A percentile compares a stretch with the other conserved stretches of the same genome.
Conservation (phyloP, 2,797 vertebrate genomes). For the Cetoscarus ocellatus region DNA sequence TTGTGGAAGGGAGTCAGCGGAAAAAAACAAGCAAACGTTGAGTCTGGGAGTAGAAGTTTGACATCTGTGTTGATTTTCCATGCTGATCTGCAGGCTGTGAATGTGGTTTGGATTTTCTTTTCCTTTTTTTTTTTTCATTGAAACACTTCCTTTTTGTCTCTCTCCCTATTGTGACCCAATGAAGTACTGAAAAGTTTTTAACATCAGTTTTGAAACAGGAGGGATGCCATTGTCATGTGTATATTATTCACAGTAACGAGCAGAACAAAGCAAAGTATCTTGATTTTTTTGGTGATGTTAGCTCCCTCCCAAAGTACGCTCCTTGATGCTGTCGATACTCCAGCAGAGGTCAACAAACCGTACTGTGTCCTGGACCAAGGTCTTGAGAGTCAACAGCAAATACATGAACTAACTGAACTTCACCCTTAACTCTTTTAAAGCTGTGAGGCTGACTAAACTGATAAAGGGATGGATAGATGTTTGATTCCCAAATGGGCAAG, state of each 20-base stretch:
- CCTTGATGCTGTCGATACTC: slow-evolving; percentile 57
- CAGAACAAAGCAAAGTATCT: slow-evolving; percentile 22
- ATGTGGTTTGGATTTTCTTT: slow-evolving; percentile 32
- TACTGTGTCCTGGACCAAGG: slow-evolving; percentile 34
- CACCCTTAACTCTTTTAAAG: slow-evolving; percentile 2
- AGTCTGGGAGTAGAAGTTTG: slow-evolving; percentile 47
- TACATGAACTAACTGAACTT: slow-evolving; percentile 26
- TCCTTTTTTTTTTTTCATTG: slow-evolving; percentile 20
- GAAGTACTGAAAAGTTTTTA: background rate
- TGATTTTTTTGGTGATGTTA: slow-evolving; percentile 56
- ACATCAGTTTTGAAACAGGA: slow-evolving; percentile 4
- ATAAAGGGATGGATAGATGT: background rate
- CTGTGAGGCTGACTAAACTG: background rate
- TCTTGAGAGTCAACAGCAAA: slow-evolving; percentile 22
- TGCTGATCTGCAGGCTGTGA: slow-evolving; percentile 40
- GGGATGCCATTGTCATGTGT: slow-evolving; percentile 1
- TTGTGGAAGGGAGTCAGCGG: slow-evolving; percentile 52
- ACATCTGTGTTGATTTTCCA: slow-evolving; percentile 70
- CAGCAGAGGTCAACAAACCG: slow-evolving; percentile 21
- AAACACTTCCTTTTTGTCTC: background rate
- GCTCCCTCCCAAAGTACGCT: slow-evolving; percentile 60
- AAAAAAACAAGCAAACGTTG: slow-evolving; percentile 27
- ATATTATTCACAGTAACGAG: slow-evolving; percentile 23
- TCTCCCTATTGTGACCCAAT: background rate
- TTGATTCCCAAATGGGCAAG: background rate